Percentiles rank a stretch among this genome's conserved stretches.
These are phyloP conservation scores for Uloborus plumipes DNA, from an alignment of 2,888 invertebrate genomes.

Conservation along the genomic window DNA sequence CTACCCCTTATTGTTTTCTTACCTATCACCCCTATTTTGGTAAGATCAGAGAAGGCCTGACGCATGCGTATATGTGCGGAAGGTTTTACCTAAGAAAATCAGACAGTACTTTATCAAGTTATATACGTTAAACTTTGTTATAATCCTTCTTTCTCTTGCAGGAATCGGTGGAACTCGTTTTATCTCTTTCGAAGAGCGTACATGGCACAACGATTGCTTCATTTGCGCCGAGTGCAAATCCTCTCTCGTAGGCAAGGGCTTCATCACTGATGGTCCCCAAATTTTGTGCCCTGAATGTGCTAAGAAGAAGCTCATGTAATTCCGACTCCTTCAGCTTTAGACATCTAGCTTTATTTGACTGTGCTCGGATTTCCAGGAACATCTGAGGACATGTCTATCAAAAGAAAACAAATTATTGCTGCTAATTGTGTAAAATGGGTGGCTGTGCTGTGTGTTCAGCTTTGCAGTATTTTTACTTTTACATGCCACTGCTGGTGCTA, in stretches of 20 bases:
- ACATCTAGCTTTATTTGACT: constrained; percentile 35
- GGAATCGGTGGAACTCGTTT: constrained; percentile 98
- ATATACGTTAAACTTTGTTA: too few relatives aligned
- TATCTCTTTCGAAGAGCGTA: constrained; percentile 99
- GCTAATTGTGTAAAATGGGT: constrained; percentile 51
- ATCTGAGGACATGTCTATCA: constrained; percentile 44
- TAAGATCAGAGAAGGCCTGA: too few relatives aligned
- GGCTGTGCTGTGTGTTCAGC: constrained; percentile 63
- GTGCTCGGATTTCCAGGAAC: constrained; percentile 57
- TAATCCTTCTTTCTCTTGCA: constrained; percentile 70
- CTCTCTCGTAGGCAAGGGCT: constrained; percentile 97
- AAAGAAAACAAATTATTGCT: constrained; percentile 31
- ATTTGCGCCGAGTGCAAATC: constrained; percentile 96
- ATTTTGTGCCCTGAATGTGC: constrained; percentile 99
- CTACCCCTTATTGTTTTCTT: too few relatives aligned
- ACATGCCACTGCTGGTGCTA: constrained; percentile 55
- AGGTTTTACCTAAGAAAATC: too few relatives aligned
- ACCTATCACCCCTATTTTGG: too few relatives aligned
- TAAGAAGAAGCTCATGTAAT: constrained; percentile 88
- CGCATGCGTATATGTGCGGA: too few relatives aligned
- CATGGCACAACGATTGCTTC: constrained; percentile 99
- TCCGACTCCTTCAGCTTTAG: constrained; percentile 48
- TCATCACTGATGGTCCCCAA: constrained; percentile 96
- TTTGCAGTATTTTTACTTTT: constrained; percentile 55
- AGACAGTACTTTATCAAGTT: too few relatives aligned